Evolutionary conservation across 2,113 vertebrate species (phyloP).

Genomic region (Cacatua alba): DNA sequence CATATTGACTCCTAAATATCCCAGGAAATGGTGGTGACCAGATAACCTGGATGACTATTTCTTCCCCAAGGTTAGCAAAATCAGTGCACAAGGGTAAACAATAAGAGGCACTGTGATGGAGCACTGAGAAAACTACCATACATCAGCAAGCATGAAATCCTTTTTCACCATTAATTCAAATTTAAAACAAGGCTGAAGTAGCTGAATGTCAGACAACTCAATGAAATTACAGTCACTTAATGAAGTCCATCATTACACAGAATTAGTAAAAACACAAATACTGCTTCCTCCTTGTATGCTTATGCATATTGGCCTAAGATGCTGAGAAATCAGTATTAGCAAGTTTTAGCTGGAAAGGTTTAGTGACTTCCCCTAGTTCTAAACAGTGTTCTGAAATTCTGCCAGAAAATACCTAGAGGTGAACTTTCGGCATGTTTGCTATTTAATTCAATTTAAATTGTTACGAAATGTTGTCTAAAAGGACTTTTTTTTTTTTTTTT

Average conservation of each 20-base stretch:
- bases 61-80: neutral
- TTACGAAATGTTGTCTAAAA: neutral
- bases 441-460: neutral
- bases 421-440: neutral
- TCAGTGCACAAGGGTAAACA: accelerated
- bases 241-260: neutral
- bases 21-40: neutral
- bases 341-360: neutral
- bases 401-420: neutral
- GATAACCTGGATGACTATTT: neutral
- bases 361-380: neutral
- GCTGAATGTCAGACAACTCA: neutral
- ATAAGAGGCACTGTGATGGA: neutral
- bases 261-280: neutral
- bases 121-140: neutral
- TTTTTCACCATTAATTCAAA: neutral
- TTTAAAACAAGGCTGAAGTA: neutral
- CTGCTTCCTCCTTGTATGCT: neutral
- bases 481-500: neutral
- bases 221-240: neutral
- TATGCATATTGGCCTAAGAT: neutral
- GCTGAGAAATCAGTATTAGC: neutral
- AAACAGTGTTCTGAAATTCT: neutral
- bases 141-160: neutral
- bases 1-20: neutral